Base-by-base conservation (phyloP, 1,140 invertebrate genomes). In the Drosophila quadrilineata region DNA sequence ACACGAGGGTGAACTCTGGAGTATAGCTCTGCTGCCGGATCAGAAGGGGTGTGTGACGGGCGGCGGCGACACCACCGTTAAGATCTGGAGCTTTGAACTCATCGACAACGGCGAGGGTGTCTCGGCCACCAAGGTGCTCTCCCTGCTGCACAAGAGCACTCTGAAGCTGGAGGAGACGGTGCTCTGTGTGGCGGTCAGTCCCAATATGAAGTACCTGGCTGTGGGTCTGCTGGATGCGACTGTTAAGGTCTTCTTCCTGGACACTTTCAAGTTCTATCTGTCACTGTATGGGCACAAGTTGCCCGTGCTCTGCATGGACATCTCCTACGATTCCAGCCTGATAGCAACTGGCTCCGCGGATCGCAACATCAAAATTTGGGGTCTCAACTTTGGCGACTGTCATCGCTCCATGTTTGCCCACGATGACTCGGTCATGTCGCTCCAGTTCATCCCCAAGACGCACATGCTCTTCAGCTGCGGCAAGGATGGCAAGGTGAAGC, bases 361-460 rank as follows among this genome's bases (percentile, higher is more conserved):
- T 91, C 93, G 98, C 14, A 98, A 97, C 90, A 93, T 99, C 3
- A 98, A 99, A 92, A 95, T 99, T 64, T 99, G 98, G 98, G 98
- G 98, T 36, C 93, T 99, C 88, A 98, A 99, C 90, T 99, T 99
- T 91, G 99, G 98, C 12, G 98, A 99, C 90, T 99, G 98, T 79
- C 96, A 96, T 88, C 94, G 93, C 70, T 96, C 95, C 0, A 90
- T 96, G 52, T 95, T 96, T 90, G 98, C 97, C 1, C 98, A 99
- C 90, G 97, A 99, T 80, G 97, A 98, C 88, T 96, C 97, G 3
- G 94, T 99, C 1, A 98, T 96, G 43, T 94, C 94, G 40, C 84
- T 99, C 2, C 92, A 94, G 75, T 99, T 99, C 86, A 93, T 98
- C 9, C 94, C 96, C 0, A 94, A 93, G 59, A 99, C 98, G 3